Base-by-base conservation (phyloP, 2,113 vertebrate genomes). In the Sander vitreus region DNA sequence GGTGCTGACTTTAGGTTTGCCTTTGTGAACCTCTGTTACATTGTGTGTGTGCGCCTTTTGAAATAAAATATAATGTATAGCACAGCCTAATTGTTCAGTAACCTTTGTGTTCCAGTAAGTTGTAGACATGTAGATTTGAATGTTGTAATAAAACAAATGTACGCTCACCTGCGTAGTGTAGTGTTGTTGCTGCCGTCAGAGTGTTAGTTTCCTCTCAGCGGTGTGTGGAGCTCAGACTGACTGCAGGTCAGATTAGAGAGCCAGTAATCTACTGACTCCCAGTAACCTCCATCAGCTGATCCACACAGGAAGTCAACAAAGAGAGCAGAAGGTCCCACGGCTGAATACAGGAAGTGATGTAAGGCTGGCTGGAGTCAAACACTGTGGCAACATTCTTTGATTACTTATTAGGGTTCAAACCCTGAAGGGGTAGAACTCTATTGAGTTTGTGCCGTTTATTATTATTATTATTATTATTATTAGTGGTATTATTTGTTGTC, bases 181-280 rank as follows among this genome's bases (percentile, higher is more conserved):
- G 58, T 50, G 25, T 63, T 11, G 14, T n/a, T 30, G 70, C 66
- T 50, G 66, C 50, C 10, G 72, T 64, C 71, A 54, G 5, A 25
- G 55, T 1, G 4, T 43, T 63, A 2, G 59, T 16, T 7, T 87
- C n/a, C 23, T 39, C 72, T 73, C 27, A 68, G 47, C 36, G n/a
- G 36, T 55, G 23, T 63, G 36, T 66, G 33, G 53, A 16, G 14
- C 18, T 36, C 18, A 59, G 15, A 43, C 45, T 73, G 9, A 57
- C 58, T 30, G 36, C 33, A 27, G 69, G 39, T 54, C 64, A 30
- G 63, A 63, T 50, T 1, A 85, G 47, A 74, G 18, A 13, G 83
- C 73, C 78, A 73, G 73, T 90, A 85, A 91, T 91, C 86, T 76
- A 66, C 16, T 74, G 60, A 70, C 66, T 70, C n/a, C 9, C 68